Conservation (phyloP, 1,140 invertebrate species). For the Brachionus sp. region DNA sequence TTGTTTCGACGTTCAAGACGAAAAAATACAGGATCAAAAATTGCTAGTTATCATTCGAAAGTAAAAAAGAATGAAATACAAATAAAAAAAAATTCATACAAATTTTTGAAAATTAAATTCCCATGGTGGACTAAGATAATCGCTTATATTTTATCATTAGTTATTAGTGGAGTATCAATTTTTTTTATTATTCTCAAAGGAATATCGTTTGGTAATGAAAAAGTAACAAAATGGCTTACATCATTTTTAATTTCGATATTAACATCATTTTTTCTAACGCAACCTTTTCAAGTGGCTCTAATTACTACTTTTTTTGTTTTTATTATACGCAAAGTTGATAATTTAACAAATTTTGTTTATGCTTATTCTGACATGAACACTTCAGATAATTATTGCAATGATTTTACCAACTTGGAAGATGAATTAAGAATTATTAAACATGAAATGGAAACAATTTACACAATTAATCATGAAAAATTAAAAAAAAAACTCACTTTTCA, state of each 20-base stretch:
- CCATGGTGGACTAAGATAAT: conserved; percentile 62
- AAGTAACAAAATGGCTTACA: conserved; percentile 64
- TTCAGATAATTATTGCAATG: not conserved
- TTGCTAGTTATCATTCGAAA: not conserved
- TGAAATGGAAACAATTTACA: not conserved
- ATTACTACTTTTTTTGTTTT: conserved; percentile 60
- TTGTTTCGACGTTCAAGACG: conserved; percentile 30
- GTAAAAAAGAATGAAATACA: conserved; percentile 47
- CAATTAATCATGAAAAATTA: conserved; percentile 50
- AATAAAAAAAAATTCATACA: not conserved
- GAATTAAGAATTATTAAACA: not conserved
- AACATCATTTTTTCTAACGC: conserved; percentile 62
- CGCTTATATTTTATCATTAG: conserved; percentile 61
- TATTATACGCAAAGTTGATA: not conserved
- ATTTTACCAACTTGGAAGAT: not conserved
- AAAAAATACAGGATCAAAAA: not conserved
- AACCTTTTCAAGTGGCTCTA: conserved; percentile 63
- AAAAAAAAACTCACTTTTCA: conserved; percentile 55
- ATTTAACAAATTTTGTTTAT: conserved; percentile 19
- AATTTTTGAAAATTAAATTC: conserved; percentile 50
- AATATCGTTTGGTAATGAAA: conserved; percentile 63
- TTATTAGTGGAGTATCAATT: conserved; percentile 56
- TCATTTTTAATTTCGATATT: conserved; percentile 64
- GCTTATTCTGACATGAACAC: not conserved
- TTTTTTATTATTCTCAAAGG: conserved; percentile 64